These are phyloP conservation scores for Amblyopsis rosae DNA, from an alignment of 2,113 vertebrate species.

Conservation along the genomic window DNA sequence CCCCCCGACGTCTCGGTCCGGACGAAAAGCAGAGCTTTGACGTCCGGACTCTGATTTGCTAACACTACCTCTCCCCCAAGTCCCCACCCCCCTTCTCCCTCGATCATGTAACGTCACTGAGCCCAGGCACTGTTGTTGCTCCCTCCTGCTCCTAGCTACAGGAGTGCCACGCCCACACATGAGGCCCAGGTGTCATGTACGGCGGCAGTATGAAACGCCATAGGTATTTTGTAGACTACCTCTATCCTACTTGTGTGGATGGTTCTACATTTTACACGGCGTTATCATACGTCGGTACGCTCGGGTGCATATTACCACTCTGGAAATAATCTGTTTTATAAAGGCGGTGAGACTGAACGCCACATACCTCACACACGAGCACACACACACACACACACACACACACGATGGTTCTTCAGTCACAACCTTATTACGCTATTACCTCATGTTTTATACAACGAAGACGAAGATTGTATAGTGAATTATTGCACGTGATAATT, in stretches of 20 bases:
- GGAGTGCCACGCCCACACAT: conserved; percentile 5
- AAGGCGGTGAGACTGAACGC: neutral
- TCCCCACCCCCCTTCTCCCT: conserved; percentile 14
- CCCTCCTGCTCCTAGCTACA: conserved; percentile 25
- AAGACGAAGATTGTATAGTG: conserved; percentile 55
- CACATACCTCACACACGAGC: neutral
- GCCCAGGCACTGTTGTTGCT: conserved; percentile 33
- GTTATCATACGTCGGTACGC: conserved; percentile 10
- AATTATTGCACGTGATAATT: conserved; percentile 35
- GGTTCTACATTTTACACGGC: neutral
- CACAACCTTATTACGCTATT: conserved; percentile 44
- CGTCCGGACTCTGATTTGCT: conserved; percentile 51
- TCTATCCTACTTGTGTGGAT: conserved; percentile 31
- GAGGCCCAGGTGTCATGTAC: too few relatives aligned
- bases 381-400: neutral
- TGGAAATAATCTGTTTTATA: neutral
- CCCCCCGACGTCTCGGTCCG: conserved; percentile 41
- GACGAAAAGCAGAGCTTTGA: conserved; percentile 27
- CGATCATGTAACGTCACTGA: conserved; percentile 52
- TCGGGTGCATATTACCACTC: neutral
- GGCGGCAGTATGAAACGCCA: too few relatives aligned
- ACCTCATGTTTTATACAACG: conserved; percentile 70
- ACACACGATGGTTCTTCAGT: conserved; percentile 35
- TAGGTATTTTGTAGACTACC: conserved; percentile 3
- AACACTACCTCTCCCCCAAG: conserved; percentile 68